These are phyloP conservation scores for Parnassius mnemosyne DNA, from an alignment of 2,888 invertebrate genomes.

Conservation along the genomic window DNA sequence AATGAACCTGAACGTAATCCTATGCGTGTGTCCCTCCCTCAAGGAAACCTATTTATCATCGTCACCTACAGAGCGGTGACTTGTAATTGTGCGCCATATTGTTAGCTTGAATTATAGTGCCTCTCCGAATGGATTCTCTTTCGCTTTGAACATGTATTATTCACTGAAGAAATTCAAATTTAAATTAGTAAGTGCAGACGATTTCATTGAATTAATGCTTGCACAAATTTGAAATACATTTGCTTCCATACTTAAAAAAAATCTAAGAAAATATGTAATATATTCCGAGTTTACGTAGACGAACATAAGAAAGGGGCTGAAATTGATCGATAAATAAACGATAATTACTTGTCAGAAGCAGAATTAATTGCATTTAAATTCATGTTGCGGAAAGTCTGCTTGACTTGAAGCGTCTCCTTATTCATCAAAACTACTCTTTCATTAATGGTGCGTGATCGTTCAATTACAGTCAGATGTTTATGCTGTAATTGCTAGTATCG, in stretches of 20 bases:
- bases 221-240: neutral
- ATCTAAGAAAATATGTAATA: neutral
- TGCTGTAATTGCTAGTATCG: constrained; percentile 24
- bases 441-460: constrained; percentile 25
- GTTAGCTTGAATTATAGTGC: constrained; percentile 72
- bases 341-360: constrained; percentile 22
- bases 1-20: constrained; percentile 42
- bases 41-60: constrained; percentile 75
- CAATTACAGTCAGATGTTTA: constrained; percentile 28
- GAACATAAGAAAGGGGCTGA: constrained; percentile 14
- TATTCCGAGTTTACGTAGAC: neutral
- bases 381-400: constrained; percentile 19
- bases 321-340: constrained; percentile 17
- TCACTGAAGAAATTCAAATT: constrained; percentile 10
- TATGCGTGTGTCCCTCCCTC: constrained; percentile 57
- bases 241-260: neutral
- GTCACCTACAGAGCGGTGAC: constrained; percentile 63
- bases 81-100: constrained; percentile 77
- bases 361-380: constrained; percentile 25
- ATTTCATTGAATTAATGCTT: neutral
- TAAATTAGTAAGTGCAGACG: constrained; percentile 8
- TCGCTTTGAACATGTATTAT: constrained; percentile 45
- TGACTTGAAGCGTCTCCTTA: constrained; percentile 18
- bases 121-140: constrained; percentile 57
- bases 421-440: constrained; percentile 25